phyloP scores from a whole-genome alignment of 2,113 vertebrate genomes.

The Thryonomys swinderianus region DNA sequence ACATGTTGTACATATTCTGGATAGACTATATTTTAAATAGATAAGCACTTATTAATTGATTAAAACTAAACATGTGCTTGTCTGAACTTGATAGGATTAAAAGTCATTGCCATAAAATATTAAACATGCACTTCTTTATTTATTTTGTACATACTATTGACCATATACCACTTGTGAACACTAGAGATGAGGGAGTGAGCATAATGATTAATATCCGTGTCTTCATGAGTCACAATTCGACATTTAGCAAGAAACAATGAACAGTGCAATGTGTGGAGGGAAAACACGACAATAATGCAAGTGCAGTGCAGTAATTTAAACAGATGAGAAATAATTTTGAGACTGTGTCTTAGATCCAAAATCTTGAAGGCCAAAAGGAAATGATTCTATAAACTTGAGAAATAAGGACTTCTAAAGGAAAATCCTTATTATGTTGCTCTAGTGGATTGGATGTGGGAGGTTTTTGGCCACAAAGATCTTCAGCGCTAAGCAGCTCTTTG shows the following conservation, averaged over 20 bases:
- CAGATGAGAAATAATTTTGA: not conserved
- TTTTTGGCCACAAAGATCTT: rapidly evolving
- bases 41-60: not conserved
- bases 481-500: not conserved
- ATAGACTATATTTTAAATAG: not conserved
- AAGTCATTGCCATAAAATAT: not conserved
- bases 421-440: rapidly evolving
- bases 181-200: rapidly evolving
- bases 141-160: no score
- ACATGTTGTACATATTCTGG: not conserved
- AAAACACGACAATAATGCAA: not conserved
- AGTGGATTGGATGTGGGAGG: not conserved
- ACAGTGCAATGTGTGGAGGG: not conserved
- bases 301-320: not conserved
- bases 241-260: not conserved
- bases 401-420: not conserved
- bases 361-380: not conserved
- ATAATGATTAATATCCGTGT: not conserved
- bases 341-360: not conserved
- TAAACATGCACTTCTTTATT: not conserved
- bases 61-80: not conserved
- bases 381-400: not conserved
- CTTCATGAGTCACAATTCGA: not conserved
- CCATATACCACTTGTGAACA: not conserved
- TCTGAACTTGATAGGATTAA: not conserved